phyloP scores from a whole-genome alignment of 2,888 invertebrate species.

The Bombylius major region DNA sequence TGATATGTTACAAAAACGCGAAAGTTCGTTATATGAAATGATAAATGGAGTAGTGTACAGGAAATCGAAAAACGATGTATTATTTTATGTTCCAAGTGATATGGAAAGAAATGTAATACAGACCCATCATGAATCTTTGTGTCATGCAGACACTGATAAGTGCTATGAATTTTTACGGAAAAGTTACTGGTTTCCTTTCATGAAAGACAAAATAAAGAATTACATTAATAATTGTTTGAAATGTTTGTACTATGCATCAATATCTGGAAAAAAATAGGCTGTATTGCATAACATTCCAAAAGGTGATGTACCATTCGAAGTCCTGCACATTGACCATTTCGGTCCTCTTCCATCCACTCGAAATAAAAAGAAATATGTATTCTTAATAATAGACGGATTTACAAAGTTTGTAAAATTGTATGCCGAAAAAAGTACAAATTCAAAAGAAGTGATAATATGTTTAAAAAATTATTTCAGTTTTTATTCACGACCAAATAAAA shows the following conservation, averaged over 20 bases:
- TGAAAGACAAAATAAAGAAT: slow-evolving; percentile 11
- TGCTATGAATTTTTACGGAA: slow-evolving; percentile 11
- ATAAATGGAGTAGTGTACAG: slow-evolving; percentile 7
- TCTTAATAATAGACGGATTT: no score
- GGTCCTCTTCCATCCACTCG: no score
- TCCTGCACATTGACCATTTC: no score
- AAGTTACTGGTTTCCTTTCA: slow-evolving; percentile 23
- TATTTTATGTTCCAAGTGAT: slow-evolving; percentile 12
- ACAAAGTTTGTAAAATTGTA: no score
- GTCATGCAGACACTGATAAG: slow-evolving; percentile 23
- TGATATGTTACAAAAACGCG: slow-evolving; percentile 10
- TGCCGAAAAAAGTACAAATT: no score
- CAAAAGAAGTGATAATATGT: no score
- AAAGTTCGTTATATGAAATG: slow-evolving; percentile 6
- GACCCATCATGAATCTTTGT: slow-evolving; percentile 19
- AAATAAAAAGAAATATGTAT: no score
- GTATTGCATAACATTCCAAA: no score
- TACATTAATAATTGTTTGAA: slow-evolving; percentile 3
- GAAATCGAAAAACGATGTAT: not conserved
- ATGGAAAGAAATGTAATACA: slow-evolving; percentile 16
- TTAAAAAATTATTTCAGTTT: no score
- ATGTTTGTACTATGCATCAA: slow-evolving; percentile 2
- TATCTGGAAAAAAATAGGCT: no score
- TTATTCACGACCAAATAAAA: no score
- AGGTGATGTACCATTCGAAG: no score